A percentile compares a stretch with the other conserved stretches of the same genome.
phyloP scores from a whole-genome alignment of 2,113 vertebrate species.

The Gavia stellata region DNA sequence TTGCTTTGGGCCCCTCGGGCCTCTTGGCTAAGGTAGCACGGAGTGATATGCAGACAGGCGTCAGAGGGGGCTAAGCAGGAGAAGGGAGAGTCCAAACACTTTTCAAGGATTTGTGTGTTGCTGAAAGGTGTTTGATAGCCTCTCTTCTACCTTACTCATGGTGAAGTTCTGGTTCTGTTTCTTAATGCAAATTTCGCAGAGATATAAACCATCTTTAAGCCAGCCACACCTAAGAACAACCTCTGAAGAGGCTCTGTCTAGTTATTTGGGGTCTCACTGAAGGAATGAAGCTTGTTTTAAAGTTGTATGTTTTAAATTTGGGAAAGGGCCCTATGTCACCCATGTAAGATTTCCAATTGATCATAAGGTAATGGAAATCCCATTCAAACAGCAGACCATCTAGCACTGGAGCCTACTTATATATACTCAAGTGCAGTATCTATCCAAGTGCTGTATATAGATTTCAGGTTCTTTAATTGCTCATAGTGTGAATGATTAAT shows the following conservation, averaged over 20 bases:
- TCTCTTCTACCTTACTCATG: not conserved
- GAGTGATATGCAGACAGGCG: not conserved
- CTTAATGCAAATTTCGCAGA: not conserved
- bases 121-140: not conserved
- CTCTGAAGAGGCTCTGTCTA: not conserved
- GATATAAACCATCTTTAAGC: not conserved
- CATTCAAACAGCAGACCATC: not conserved
- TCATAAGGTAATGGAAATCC: not conserved
- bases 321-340: not conserved
- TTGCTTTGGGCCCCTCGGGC: not conserved
- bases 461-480: conserved; percentile 3
- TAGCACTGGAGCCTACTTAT: not conserved
- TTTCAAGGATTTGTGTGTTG: not conserved
- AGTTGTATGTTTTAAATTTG: not conserved
- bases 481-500: not conserved
- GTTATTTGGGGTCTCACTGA: not conserved
- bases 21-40: not conserved
- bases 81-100: not conserved
- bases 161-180: not conserved
- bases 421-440: not conserved
- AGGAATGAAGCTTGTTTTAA: not conserved
- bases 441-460: not conserved
- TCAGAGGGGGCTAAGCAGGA: not conserved
- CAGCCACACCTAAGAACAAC: not conserved
- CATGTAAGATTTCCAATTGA: not conserved